phyloP scores from a whole-genome alignment of 2,797 vertebrate species.

The Chlorospingus flavigularis region DNA sequence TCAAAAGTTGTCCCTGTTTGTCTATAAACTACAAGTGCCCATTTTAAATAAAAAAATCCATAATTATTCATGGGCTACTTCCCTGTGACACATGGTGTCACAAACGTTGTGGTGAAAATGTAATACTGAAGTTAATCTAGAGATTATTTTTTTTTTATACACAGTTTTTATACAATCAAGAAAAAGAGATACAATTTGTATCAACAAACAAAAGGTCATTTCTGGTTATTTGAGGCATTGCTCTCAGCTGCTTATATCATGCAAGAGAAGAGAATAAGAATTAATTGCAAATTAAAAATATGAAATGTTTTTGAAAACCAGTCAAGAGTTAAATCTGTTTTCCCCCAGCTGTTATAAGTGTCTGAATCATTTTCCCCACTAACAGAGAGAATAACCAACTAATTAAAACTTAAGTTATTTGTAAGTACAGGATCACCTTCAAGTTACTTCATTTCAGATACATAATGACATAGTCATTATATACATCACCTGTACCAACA shows the following conservation, averaged over 20 bases:
- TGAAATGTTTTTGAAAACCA: background rate
- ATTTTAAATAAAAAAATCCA: constrained; percentile 84
- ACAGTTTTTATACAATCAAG: constrained; percentile 96
- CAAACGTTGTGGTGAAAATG: constrained; percentile 90
- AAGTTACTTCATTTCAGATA: background rate
- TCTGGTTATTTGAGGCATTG: constrained; percentile 96
- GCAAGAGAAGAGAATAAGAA: constrained; percentile 63
- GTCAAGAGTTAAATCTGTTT: background rate
- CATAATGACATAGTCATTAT: background rate
- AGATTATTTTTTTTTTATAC: constrained; percentile 80
- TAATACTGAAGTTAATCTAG: constrained; percentile 81
- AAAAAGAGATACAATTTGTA: constrained; percentile 99
- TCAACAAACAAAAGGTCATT: constrained; percentile 99
- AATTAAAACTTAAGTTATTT: background rate
- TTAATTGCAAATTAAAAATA: constrained; percentile 60
- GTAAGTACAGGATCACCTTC: background rate
- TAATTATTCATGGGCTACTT: constrained; percentile 89
- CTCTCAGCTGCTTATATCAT: constrained; percentile 79
- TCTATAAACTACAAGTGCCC: constrained; percentile 90
- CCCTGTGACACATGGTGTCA: constrained; percentile 98
- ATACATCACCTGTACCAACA: background rate
- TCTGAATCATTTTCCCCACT: background rate
- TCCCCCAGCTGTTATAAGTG: background rate
- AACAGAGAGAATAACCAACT: background rate
- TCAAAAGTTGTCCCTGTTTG: constrained; percentile 81